Percentiles rank a stretch among this genome's conserved stretches.
phyloP scores from a whole-genome alignment of 2,113 vertebrate genomes.

The Athene cunicularia region DNA sequence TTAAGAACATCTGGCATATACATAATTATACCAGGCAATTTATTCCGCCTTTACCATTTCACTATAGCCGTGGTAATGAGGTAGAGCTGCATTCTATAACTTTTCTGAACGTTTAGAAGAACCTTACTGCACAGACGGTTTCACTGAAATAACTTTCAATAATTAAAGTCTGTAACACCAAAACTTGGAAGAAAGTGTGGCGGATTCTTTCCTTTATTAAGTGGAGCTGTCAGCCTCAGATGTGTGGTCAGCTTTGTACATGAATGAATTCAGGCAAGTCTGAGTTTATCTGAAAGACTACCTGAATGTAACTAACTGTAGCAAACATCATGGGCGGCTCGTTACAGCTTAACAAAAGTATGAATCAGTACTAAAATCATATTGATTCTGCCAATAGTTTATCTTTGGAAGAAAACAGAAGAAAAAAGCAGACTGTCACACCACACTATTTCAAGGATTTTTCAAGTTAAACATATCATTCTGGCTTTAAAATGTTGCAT shows the following conservation, averaged over 20 bases:
- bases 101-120: not conserved
- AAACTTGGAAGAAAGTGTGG: not conserved
- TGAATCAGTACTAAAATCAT: not conserved
- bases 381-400: not conserved
- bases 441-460: not conserved
- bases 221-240: not conserved
- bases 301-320: not conserved
- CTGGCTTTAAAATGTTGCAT: not conserved
- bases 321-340: not conserved
- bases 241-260: not conserved
- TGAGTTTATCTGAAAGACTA: not conserved
- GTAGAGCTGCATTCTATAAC: not conserved
- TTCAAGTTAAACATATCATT: not conserved
- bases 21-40: constrained; percentile 49
- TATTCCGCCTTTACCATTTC: constrained; percentile 35
- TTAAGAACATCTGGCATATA: constrained; percentile 54
- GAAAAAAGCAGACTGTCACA: not conserved
- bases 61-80: not conserved
- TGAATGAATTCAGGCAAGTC: not conserved
- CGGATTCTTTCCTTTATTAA: not conserved
- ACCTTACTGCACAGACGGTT: not conserved
- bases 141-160: not conserved
- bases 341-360: not conserved
- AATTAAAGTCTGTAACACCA: not conserved
- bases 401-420: not conserved